Evolutionary conservation across 2,797 vertebrate genomes (phyloP), one percentile per base, ranked within the genome.

Genomic region (Poecilia gillii): DNA sequence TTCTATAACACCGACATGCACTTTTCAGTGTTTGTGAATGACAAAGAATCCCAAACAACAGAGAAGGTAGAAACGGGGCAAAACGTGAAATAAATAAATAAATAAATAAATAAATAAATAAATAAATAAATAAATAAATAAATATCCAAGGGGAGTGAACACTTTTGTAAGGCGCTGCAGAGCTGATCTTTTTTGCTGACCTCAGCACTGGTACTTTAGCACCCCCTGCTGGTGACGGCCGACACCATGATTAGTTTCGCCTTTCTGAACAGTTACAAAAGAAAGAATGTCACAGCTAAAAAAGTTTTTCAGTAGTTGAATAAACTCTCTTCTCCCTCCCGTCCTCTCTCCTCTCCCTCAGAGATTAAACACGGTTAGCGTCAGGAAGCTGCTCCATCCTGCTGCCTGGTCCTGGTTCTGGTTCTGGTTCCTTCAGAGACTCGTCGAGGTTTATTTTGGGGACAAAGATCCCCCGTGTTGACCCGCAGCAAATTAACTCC

Each of bases 391-490:
- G 28, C 14, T 51, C 18, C 4, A 25, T 72, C 23, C 23, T 36
- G 39, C 41, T 41, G 71, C 20, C 20, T 49, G 47, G 5, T 6
- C 20, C 20, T 51, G 49, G 49, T 53, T 7, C 49, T 23, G 31
- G 31, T 51, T 6, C 18, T 7, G 49, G 49, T 51, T 18, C 25
- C 6, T 28, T 18, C 36, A 62, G 28, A 47, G 20, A 12, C 33
- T 70, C 76, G 62, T 33, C 68, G 75, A 45, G 12, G 41, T n/a
- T 7, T 43, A 33, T 72, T 71, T 43, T 71, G 20, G 47, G 70
- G 28, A 49, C 47, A 82, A 59, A 82, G 83, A 71, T 20, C 74
- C n/a, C n/a, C n/a, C n/a, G 51, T 70, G 72, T 80, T 73, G 82
- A 78, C 76, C 79, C 72, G 13, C 59, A 64, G 49, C 28, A 51